A percentile compares a stretch with the other conserved stretches of the same genome.
Conservation (phyloP, 2,797 vertebrate genomes). For the Huso huso region DNA sequence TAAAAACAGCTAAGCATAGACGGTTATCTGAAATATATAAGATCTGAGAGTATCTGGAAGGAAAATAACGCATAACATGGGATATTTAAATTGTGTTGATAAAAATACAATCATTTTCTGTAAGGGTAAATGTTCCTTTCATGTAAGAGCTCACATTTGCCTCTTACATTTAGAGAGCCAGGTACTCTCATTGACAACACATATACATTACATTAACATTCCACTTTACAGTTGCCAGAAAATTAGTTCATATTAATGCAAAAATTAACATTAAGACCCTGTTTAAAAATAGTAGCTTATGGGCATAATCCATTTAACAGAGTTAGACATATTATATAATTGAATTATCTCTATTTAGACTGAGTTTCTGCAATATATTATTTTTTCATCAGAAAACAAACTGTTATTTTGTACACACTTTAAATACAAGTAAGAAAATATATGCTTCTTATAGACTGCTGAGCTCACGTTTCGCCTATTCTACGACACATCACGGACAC, state of each 20-base stretch:
- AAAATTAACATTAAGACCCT: slow-evolving; percentile 56
- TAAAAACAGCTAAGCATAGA: no score
- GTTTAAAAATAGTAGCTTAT: slow-evolving; percentile 51
- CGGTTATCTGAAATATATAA: not conserved
- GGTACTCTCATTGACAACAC: slow-evolving; percentile 59
- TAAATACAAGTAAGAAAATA: no score
- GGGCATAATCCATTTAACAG: slow-evolving; percentile 41
- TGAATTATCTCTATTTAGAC: not conserved
- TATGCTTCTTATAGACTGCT: no score
- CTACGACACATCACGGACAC: no score
- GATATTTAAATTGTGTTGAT: not conserved
- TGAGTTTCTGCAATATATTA: no score
- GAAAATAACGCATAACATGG: slow-evolving; percentile 34
- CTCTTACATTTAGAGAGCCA: slow-evolving; percentile 56
- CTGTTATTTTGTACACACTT: no score
- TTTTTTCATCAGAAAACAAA: no score
- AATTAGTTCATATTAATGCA: slow-evolving; percentile 60
- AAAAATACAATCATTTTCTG: slow-evolving; percentile 23
- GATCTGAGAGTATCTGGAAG: slow-evolving; percentile 36
- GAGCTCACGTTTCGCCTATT: no score
- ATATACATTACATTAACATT: slow-evolving; percentile 59
- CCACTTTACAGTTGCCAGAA: slow-evolving; percentile 57
- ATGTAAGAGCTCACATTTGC: slow-evolving; percentile 57
- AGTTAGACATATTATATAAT: slow-evolving; percentile 41
- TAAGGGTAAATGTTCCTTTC: slow-evolving; percentile 53